Evolutionary conservation across 2,113 vertebrate species (phyloP).

Genomic region (Indicator maculatus): DNA sequence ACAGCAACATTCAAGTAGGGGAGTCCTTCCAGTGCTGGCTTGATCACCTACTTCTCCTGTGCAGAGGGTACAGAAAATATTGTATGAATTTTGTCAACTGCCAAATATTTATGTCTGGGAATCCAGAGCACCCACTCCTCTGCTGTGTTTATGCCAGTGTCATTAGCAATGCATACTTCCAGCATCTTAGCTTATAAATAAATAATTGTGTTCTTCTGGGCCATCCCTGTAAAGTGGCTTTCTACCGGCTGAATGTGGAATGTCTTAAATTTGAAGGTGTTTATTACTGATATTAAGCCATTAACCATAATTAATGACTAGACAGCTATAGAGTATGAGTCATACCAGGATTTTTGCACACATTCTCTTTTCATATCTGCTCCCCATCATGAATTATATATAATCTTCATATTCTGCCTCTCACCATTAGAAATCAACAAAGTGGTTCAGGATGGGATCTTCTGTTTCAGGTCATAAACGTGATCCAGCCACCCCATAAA

Average conservation of each 20-base stretch:
- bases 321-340: neutral
- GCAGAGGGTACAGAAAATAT: neutral
- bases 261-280: neutral
- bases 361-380: neutral
- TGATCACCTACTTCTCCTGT: neutral
- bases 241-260: neutral
- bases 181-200: neutral
- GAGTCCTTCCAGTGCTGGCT: neutral
- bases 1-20: rapidly evolving
- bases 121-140: neutral
- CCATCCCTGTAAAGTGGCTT: neutral
- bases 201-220: neutral
- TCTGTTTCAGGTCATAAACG: conserved; percentile 47
- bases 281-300: neutral
- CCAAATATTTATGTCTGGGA: neutral
- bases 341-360: neutral
- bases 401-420: neutral
- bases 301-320: neutral
- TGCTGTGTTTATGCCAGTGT: rapidly evolving
- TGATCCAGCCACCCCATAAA: conserved; percentile 14
- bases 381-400: neutral
- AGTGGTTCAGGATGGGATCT: neutral
- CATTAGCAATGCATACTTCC: neutral
- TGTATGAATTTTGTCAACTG: neutral
- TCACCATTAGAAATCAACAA: conserved; percentile 13